Base-by-base conservation (phyloP, 2,797 vertebrate species). In the Esox masquinongy region DNA sequence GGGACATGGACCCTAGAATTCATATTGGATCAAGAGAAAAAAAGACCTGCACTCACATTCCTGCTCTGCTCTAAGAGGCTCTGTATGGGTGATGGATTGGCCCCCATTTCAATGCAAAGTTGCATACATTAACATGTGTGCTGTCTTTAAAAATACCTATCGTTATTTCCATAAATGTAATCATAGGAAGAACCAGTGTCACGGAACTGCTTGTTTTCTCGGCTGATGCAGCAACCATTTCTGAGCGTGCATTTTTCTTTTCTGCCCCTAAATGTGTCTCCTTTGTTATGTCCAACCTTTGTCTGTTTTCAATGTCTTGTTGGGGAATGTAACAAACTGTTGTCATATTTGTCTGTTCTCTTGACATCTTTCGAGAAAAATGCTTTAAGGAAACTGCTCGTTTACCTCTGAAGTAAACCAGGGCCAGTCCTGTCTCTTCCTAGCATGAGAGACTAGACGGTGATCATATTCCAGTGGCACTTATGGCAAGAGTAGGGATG, bases 111-210 rank as follows among this genome's bases (percentile, higher is more conserved):
- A 84, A 82, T 76, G 70, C 69, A 84, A 80, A 64, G 50, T 76
- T 68, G 79, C 78, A 68, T 59, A 73, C 75, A 83, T 87, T 88
- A 89, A 88, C 83, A 88, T 90, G 84, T 87, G 85, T 81, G 70
- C 75, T 51, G 63, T 87, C 87, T 84, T 83, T 79, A 78, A 82
- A 86, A 89, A 85, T 77, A 80, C 66, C 72, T 68, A 76, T 77
- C 0, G 8, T 50, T 74, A 88, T 89, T 89, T 87, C 85, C 84
- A 90, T 90, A 83, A 87, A 89, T 80, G 77, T 77, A 90, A 88
- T 89, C 83, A 80, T 70, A 70, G 72, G 69, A 66, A 68, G 68
- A 73, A 75, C 15, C 5, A 56, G 53, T 56, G 5, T 9, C n/a
- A 51, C 68, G 75, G 73, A 83, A 11, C 31, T 50, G 7, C 64